Base-by-base conservation (phyloP, 2,797 vertebrate genomes). In the Perodicticus potto region DNA sequence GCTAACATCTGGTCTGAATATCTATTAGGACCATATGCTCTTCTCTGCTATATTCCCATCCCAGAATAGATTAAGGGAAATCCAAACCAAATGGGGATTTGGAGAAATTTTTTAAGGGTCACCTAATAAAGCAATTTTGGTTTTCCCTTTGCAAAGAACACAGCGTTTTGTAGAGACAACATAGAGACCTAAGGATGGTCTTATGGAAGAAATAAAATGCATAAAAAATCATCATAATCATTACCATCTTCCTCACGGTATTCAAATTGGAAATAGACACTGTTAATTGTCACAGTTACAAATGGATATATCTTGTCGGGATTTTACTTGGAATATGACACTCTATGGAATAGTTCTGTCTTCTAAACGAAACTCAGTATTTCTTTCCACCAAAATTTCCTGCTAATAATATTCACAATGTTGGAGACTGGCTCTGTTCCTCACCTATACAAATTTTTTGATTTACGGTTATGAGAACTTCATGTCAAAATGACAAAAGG, bases 1-100 rank as follows among this genome's bases (percentile, higher is more conserved):
- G 96, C 96, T 92, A 98, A 98, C 98, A 98, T 98, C 98, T 98
- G 98, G 97, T 98, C 98, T 98, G 97, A 98, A 98, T 98, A 98
- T 98, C 98, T 98, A 98, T 98, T 98, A 98, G 97, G 97, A 98
- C 97, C 98, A 98, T 97, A 98, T 98, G 98, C 94, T 98, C 94
- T 94, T 86, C 97, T 97, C 93, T 89, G 97, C 97, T 97, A 96
- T 93, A 97, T 96, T 98, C 98, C 98, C 97, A 89, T 98, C 96
- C 81, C 97, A 96, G 97, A 96, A 95, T 97, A 98, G 98, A 98
- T 91, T 97, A 97, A 97, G 97, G 98, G 98, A 98, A 99, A 98
- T 98, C 91, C 96, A 98, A 98, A 98, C 98, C 97, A 98, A 99
- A 98, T 98, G 98, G 97, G 98, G 97, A 97, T 98, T 98, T 98